Conservation (phyloP, 2,888 invertebrate species). For the Athripsodes cinereus region DNA sequence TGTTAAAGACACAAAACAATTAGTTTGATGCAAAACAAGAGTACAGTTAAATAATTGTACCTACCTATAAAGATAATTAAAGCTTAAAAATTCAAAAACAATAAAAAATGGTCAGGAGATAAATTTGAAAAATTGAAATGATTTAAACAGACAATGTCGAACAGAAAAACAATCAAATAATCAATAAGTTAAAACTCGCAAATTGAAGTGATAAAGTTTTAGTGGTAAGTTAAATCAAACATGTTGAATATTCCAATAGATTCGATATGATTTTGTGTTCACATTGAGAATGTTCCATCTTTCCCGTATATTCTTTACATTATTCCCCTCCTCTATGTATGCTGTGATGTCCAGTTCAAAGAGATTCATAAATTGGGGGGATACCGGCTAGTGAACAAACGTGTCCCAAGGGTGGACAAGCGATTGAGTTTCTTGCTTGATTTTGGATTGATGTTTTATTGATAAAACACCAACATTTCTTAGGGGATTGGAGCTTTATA, state of each 20-base stretch:
- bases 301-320: constrained; percentile 32
- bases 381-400: constrained; percentile 12
- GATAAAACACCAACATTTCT: constrained; percentile 2
- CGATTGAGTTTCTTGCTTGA: constrained; percentile 1
- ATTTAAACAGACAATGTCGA: no score
- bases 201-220: no score
- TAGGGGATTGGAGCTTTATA: neutral
- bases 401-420: constrained; percentile 39
- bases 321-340: constrained; percentile 37
- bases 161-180: no score
- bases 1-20: no score
- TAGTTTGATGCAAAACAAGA: no score
- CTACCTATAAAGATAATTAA: no score
- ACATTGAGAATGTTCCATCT: constrained; percentile 45
- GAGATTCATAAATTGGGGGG: constrained; percentile 24
- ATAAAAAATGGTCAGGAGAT: no score
- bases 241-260: neutral
- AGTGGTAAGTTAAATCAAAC: neutral
- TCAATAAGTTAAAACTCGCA: no score
- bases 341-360: constrained; percentile 38
- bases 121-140: no score
- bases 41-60: no score
- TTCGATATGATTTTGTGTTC: neutral
- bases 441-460: constrained; percentile 3
- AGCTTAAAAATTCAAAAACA: no score